phyloP scores from a whole-genome alignment of 2,797 vertebrate genomes.

The Sardinella longiceps region DNA sequence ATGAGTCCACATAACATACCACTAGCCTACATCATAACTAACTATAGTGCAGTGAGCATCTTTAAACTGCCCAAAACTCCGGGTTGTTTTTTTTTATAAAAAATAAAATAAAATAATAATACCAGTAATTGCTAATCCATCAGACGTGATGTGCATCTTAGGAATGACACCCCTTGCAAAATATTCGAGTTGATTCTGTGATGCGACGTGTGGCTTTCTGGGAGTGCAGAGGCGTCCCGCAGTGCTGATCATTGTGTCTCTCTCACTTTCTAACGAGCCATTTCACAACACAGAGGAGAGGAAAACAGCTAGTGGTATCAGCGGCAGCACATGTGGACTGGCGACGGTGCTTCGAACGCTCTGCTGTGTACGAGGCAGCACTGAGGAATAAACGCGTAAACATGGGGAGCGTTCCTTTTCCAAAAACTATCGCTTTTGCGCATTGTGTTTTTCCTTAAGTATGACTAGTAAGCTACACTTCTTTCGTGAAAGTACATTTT shows the following conservation, averaged over 20 bases:
- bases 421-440: neutral
- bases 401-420: slow-evolving; percentile 34
- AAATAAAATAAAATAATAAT: too few species aligned
- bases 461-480: neutral
- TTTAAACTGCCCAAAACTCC: neutral
- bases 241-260: slow-evolving; percentile 76
- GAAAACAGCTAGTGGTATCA: slow-evolving; percentile 59
- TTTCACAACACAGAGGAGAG: slow-evolving; percentile 69
- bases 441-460: neutral
- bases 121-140: neutral
- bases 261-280: slow-evolving; percentile 78
- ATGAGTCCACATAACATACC: neutral
- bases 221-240: slow-evolving; percentile 67
- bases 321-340: slow-evolving; percentile 47
- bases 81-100: neutral
- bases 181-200: neutral
- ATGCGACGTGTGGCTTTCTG: slow-evolving; percentile 36
- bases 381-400: slow-evolving; percentile 44
- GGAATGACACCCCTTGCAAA: slow-evolving; percentile 16
- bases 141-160: neutral
- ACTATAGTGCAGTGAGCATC: neutral
- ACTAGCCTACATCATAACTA: neutral
- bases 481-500: neutral
- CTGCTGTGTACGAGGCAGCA: slow-evolving; percentile 49
- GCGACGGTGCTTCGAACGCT: slow-evolving; percentile 58